Conservation (phyloP, 2,113 vertebrate genomes). For the Nycticebus coucang region DNA sequence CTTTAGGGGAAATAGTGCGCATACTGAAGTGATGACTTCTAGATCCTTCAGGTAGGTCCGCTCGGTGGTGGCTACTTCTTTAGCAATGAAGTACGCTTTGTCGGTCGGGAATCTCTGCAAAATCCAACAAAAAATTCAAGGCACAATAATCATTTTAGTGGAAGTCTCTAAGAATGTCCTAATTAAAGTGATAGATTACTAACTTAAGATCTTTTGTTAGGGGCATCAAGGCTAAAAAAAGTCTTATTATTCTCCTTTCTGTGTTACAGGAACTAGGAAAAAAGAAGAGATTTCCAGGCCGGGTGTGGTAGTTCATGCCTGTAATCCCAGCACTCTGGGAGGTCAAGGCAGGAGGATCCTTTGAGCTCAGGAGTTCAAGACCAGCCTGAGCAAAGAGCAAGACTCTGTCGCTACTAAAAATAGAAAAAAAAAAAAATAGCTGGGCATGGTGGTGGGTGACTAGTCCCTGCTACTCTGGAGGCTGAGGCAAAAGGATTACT, state of each 20-base stretch:
- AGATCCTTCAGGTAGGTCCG: slow-evolving; percentile 97
- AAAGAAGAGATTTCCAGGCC: background rate
- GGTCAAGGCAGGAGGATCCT: too few relatives aligned
- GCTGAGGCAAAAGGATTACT: too few relatives aligned
- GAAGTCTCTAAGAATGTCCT: background rate
- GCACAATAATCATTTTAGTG: background rate
- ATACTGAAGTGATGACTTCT: slow-evolving; percentile 96
- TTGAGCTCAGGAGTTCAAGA: too few relatives aligned
- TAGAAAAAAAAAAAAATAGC: too few relatives aligned
- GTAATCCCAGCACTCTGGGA: too few relatives aligned
- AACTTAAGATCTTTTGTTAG: background rate
- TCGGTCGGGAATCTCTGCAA: slow-evolving; percentile 94
- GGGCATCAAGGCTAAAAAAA: background rate
- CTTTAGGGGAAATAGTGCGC: slow-evolving; percentile 8
- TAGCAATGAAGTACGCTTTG: slow-evolving; percentile 96
- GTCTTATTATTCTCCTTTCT: background rate
- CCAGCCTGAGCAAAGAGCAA: too few relatives aligned
- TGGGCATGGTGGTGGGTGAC: too few relatives aligned
- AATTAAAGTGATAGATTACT: background rate
- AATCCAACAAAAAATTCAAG: slow-evolving; percentile 61
- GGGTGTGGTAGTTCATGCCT: too few relatives aligned
- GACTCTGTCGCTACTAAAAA: too few relatives aligned
- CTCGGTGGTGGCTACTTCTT: slow-evolving; percentile 95
- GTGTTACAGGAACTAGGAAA: background rate
- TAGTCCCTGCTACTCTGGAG: too few relatives aligned